Percentiles rank a stretch among this genome's conserved stretches.
Evolutionary conservation across 2,113 vertebrate species (phyloP).

Genomic region (Arizona elegans): DNA sequence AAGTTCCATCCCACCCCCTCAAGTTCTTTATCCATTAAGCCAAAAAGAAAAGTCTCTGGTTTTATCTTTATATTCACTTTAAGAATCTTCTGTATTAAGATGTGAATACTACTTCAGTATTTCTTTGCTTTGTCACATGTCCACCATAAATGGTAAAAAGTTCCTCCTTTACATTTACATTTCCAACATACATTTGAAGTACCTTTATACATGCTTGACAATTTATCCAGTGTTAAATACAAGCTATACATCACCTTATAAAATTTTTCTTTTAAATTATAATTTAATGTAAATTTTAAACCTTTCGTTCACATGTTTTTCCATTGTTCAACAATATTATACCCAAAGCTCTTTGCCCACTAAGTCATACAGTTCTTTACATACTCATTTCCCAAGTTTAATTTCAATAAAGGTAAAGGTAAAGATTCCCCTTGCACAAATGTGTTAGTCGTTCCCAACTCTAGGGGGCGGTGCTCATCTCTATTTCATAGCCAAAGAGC

Average conservation of each 20-base stretch:
- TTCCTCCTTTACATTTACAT: not conserved
- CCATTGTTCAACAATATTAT: not conserved
- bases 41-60: not conserved
- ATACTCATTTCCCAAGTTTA: not conserved
- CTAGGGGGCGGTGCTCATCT: too few relatives aligned
- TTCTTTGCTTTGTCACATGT: not conserved
- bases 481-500: too few relatives aligned
- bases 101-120: not conserved
- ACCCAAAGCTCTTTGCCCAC: not conserved
- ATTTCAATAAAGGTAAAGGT: not conserved
- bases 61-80: not conserved
- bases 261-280: not conserved
- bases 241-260: not conserved
- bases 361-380: not conserved
- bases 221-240: not conserved
- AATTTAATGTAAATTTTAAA: not conserved
- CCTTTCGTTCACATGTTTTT: not conserved
- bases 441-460: too few relatives aligned
- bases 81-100: not conserved
- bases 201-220: not conserved
- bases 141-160: not conserved
- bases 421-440: too few relatives aligned
- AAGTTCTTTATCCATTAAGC: not conserved
- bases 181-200: not conserved
- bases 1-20: not conserved